Evolutionary conservation across 2,797 vertebrate species (phyloP).

Genomic region (Vireo griseus): DNA sequence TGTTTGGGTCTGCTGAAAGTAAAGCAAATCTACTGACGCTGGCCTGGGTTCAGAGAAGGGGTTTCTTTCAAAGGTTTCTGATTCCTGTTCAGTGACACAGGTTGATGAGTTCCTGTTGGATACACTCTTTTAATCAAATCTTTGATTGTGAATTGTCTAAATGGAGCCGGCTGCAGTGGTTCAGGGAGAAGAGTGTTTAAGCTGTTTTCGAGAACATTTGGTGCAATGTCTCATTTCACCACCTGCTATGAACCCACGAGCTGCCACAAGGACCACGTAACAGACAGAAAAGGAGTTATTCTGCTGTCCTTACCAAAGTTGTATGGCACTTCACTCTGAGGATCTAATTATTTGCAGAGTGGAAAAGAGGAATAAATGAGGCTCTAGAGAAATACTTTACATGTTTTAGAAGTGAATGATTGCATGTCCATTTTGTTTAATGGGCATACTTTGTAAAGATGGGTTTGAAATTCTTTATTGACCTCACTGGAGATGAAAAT

Average conservation of each 20-base stretch:
- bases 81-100: neutral
- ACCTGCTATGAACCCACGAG: fast-evolving
- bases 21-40: neutral
- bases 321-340: neutral
- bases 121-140: neutral
- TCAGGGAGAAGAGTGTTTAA: neutral
- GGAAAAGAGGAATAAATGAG: neutral
- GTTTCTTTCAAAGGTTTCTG: neutral
- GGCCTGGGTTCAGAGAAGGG: neutral
- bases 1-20: neutral
- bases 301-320: neutral
- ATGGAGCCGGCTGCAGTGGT: neutral
- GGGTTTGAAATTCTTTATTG: neutral
- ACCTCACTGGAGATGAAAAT: neutral
- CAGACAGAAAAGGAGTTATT: neutral
- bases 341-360: neutral
- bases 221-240: neutral
- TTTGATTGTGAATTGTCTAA: neutral
- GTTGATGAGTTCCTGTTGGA: neutral
- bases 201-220: neutral
- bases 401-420: neutral
- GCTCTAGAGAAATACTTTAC: neutral
- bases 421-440: neutral
- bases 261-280: fast-evolving
- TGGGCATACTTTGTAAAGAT: neutral